Evolutionary conservation across 2,888 invertebrate genomes (phyloP).

Genomic region (Allacma fusca): DNA sequence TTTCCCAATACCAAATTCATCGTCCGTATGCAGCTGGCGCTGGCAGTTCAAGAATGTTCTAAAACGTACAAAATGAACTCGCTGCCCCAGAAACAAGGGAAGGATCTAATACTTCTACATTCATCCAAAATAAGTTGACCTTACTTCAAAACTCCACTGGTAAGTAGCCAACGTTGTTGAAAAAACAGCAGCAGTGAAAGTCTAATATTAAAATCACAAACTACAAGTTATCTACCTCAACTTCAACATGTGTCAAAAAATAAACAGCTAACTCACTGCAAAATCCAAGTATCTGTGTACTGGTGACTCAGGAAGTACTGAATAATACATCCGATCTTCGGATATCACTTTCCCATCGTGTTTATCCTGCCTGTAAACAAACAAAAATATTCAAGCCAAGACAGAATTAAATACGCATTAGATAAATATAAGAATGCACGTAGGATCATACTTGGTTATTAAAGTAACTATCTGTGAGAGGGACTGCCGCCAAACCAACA

Average conservation of each 20-base stretch:
- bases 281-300: constrained; percentile 21
- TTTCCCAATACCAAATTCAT: no score
- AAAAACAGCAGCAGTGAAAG: constrained; percentile 30
- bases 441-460: neutral
- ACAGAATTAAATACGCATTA: neutral
- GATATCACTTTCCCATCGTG: constrained; percentile 9
- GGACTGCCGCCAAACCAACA: constrained; percentile 11
- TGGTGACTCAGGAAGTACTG: constrained; percentile 28
- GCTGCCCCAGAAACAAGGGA: no score
- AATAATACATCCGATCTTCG: constrained; percentile 8
- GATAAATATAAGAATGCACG: neutral
- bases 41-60: no score
- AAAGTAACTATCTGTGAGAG: constrained; percentile 26
- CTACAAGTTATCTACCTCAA: neutral
- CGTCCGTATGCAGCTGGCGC: no score
- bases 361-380: constrained; percentile 26
- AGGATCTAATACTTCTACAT: neutral
- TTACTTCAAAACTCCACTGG: constrained; percentile 39
- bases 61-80: no score
- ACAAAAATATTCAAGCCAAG: no score
- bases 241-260: no score
- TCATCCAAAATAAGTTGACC: neutral
- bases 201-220: constrained; percentile 26
- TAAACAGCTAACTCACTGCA: no score
- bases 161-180: constrained; percentile 36